These are phyloP conservation scores for Carduelis carduelis DNA, from an alignment of 2,797 vertebrate species.

Conservation along the genomic window DNA sequence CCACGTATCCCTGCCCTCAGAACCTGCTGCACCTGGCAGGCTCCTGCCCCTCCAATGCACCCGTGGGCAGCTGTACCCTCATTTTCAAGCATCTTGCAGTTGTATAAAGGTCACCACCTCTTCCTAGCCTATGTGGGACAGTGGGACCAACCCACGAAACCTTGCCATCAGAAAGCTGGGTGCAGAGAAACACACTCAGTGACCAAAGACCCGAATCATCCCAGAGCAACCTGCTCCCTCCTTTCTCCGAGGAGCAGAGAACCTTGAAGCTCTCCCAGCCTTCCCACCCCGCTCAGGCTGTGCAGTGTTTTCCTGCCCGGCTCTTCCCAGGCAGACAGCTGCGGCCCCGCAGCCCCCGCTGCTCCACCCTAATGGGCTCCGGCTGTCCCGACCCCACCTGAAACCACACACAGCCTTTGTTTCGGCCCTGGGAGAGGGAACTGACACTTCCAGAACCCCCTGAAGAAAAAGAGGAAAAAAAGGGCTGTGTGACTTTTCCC, in stretches of 20 bases:
- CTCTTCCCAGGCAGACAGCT: neutral
- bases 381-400: slow-evolving; percentile 51
- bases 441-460: slow-evolving; percentile 13
- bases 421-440: neutral
- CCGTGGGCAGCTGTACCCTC: accelerated
- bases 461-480: neutral
- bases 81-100: neutral
- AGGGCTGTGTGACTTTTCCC: neutral
- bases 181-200: accelerated
- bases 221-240: neutral
- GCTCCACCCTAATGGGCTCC: neutral
- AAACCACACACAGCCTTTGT: slow-evolving; percentile 59
- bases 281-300: accelerated
- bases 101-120: neutral
- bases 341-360: slow-evolving; percentile 25
- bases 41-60: neutral
- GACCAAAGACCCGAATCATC: neutral
- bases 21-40: accelerated
- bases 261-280: neutral
- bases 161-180: accelerated
- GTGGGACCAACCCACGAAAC: accelerated
- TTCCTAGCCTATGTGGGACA: neutral
- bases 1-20: accelerated
- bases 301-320: neutral
- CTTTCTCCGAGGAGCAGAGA: neutral